These are phyloP conservation scores for Halictus rubicundus DNA, from an alignment of 1,140 invertebrate genomes.

Conservation along the genomic window DNA sequence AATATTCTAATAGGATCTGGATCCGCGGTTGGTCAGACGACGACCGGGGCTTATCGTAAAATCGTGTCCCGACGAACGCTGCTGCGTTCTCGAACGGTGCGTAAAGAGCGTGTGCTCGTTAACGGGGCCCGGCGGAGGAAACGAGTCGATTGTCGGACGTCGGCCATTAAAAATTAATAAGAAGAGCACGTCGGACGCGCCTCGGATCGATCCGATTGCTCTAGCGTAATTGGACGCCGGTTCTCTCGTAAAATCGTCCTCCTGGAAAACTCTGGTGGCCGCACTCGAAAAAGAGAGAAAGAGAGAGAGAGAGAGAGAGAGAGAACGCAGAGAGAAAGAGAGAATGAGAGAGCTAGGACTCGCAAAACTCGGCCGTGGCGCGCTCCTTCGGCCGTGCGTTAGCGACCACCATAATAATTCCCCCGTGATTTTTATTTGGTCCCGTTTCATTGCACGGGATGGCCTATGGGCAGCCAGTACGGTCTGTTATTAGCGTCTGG, in stretches of 20 bases:
- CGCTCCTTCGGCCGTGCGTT: constrained; percentile 64
- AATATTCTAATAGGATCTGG: constrained; percentile 41
- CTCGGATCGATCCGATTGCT: constrained; percentile 36
- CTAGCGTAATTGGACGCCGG: constrained; percentile 55
- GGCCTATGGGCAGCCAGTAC: constrained; percentile 79
- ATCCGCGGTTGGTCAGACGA: neutral
- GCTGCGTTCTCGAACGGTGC: neutral
- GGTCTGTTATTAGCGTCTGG: constrained; percentile 81
- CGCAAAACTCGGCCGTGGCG: constrained; percentile 55
- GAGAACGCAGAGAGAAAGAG: neutral
- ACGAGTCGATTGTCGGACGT: constrained; percentile 28
- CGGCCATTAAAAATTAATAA: constrained; percentile 59
- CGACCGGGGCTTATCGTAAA: constrained; percentile 32
- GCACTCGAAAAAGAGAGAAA: neutral
- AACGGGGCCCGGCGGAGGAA: constrained; percentile 18
- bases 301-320: no score
- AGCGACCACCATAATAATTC: constrained; percentile 80
- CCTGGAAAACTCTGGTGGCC: constrained; percentile 44
- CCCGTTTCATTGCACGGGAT: constrained; percentile 78
- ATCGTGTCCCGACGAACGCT: constrained; percentile 4
- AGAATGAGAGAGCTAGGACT: neutral
- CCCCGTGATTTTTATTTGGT: constrained; percentile 78
- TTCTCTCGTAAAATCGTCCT: constrained; percentile 55
- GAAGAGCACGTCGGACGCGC: constrained; percentile 13
- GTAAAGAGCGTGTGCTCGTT: constrained; percentile 9